Percentiles rank a stretch among this genome's conserved stretches.
These are phyloP conservation scores for Umimayanthus kanabou DNA, from an alignment of 92 coral and sea anemone species.

Conservation along the genomic window DNA sequence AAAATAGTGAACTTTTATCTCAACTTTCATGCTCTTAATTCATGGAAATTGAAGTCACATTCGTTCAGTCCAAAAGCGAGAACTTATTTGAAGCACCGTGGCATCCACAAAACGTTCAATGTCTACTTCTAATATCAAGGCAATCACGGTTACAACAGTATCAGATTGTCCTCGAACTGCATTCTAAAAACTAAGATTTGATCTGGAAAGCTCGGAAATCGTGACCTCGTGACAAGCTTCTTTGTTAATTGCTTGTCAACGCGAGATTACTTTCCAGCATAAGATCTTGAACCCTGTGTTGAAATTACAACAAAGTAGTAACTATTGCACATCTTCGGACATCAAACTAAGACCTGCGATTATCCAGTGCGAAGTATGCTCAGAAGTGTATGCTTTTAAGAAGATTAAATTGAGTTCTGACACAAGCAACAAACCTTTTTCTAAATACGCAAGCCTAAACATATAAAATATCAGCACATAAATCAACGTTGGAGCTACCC, in stretches of 20 bases:
- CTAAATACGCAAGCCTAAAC: neutral
- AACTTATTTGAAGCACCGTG: neutral
- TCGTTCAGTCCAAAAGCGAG: neutral
- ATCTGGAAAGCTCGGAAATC: neutral
- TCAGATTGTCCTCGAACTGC: neutral
- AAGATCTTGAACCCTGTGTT: neutral
- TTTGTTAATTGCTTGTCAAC: slow-evolving; percentile 37
- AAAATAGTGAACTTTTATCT: neutral
- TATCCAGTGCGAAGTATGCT: neutral
- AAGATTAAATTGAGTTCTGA: neutral
- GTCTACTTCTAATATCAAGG: neutral
- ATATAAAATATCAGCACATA: neutral
- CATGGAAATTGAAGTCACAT: neutral
- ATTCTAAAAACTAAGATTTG: neutral
- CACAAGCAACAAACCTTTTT: neutral
- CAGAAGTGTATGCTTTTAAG: neutral
- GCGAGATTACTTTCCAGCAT: slow-evolving; percentile 3
- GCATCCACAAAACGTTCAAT: neutral
- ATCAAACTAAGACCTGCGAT: neutral
- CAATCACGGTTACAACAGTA: neutral
- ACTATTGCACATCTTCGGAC: neutral
- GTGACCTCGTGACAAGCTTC: slow-evolving; percentile 25
- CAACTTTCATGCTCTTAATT: slow-evolving; percentile 21
- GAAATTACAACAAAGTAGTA: neutral
- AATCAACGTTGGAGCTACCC: neutral